A percentile compares a stretch with the other conserved stretches of the same genome.
phyloP scores from a whole-genome alignment of 1,140 invertebrate species.

The Drosophila rhopaloa region DNA sequence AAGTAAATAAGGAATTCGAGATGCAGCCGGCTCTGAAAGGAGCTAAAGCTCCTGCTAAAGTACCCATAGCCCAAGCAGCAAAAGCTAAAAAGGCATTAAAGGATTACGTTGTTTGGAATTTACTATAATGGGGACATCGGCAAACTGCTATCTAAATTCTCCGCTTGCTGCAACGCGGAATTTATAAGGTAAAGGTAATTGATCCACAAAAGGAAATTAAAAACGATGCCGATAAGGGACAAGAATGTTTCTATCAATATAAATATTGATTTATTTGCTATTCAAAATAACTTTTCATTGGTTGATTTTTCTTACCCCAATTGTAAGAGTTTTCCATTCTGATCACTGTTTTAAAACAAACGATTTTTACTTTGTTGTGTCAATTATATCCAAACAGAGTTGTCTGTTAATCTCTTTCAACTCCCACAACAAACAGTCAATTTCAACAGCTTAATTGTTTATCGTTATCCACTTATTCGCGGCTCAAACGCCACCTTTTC shows the following conservation, averaged over 20 bases:
- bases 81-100: slow-evolving; percentile 75
- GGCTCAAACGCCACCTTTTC: slow-evolving; percentile 7
- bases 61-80: slow-evolving; percentile 4
- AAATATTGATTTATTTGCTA: background rate
- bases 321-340: background rate
- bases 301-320: background rate
- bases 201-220: slow-evolving; percentile 44
- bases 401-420: slow-evolving; percentile 22
- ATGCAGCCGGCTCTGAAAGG: slow-evolving; percentile 52
- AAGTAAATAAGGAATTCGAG: slow-evolving; percentile 81
- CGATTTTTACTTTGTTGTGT: background rate
- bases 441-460: slow-evolving; percentile 41
- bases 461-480: slow-evolving; percentile 42
- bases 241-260: background rate
- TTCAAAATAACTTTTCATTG: no score
- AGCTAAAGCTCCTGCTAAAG: slow-evolving; percentile 45
- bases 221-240: slow-evolving; percentile 10
- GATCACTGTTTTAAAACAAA: background rate
- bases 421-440: slow-evolving; percentile 55
- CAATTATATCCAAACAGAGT: slow-evolving; percentile 4
- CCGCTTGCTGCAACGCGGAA: slow-evolving; percentile 24
- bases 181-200: slow-evolving; percentile 31
- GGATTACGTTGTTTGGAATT: slow-evolving; percentile 77
- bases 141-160: slow-evolving; percentile 43
- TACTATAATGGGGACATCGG: slow-evolving; percentile 66